These are phyloP conservation scores for Drosophila biarmipes DNA, from an alignment of 1,140 invertebrate species.

Conservation along the genomic window DNA sequence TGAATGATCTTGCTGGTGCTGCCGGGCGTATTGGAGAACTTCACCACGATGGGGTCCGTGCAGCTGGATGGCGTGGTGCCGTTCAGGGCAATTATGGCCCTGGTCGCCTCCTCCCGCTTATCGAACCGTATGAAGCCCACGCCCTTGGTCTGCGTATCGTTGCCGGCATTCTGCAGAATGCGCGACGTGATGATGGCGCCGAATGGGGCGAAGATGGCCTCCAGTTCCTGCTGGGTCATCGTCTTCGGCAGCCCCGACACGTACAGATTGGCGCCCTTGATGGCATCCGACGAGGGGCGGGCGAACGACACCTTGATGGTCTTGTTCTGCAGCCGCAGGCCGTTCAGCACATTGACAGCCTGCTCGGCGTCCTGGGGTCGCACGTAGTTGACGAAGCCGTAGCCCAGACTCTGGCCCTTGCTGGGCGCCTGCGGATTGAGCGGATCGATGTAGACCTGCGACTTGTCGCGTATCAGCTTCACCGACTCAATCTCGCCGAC, in stretches of 20 bases:
- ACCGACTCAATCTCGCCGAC: constrained; percentile 96
- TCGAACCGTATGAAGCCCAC: constrained; percentile 88
- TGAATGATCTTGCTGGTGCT: constrained; percentile 86
- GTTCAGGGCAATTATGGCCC: constrained; percentile 87
- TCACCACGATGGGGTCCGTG: constrained; percentile 87
- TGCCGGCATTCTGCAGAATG: constrained; percentile 90
- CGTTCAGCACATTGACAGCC: constrained; percentile 95
- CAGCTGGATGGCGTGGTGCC: constrained; percentile 87
- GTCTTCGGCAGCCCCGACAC: constrained; percentile 94
- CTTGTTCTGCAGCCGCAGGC: constrained; percentile 94
- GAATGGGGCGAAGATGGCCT: constrained; percentile 92
- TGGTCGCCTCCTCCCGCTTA: constrained; percentile 87
- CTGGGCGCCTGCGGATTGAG: constrained; percentile 80
- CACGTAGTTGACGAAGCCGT: constrained; percentile 95
- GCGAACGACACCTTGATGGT: constrained; percentile 96
- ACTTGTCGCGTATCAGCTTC: constrained; percentile 95
- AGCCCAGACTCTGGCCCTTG: constrained; percentile 93
- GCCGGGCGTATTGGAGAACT: constrained; percentile 87
- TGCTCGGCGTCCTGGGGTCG: constrained; percentile 93
- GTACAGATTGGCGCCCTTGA: constrained; percentile 95
- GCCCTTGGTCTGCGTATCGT: constrained; percentile 86
- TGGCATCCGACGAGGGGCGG: constrained; percentile 93
- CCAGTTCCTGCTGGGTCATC: constrained; percentile 93
- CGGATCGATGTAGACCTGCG: constrained; percentile 87
- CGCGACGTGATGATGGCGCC: constrained; percentile 94